These are phyloP conservation scores for Chrysocyon brachyurus DNA, from an alignment of 2,797 vertebrate species.

Conservation along the genomic window DNA sequence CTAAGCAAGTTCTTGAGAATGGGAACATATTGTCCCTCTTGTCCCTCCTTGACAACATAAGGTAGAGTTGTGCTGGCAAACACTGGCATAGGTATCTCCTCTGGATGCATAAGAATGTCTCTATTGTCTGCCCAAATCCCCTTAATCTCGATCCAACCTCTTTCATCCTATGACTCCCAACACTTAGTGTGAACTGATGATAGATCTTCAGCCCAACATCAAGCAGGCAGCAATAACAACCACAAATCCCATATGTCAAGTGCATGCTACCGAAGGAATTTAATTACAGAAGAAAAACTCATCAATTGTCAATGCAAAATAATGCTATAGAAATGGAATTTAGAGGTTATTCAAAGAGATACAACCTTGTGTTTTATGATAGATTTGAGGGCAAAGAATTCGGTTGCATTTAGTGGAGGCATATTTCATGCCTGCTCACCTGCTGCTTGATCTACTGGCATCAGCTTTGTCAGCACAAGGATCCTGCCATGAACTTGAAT, in stretches of 20 bases:
- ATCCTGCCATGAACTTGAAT: background rate
- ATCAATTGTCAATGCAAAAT: background rate
- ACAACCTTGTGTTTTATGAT: background rate
- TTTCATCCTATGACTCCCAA: background rate
- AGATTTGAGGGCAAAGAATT: background rate
- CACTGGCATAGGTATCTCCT: background rate
- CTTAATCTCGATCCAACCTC: background rate
- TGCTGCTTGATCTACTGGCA: rapidly evolving
- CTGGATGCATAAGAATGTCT: background rate
- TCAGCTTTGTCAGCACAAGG: background rate
- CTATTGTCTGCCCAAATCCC: background rate
- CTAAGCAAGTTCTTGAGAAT: background rate
- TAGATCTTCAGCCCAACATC: background rate
- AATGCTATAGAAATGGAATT: background rate
- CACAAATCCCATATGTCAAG: background rate
- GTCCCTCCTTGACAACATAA: background rate
- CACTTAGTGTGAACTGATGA: background rate
- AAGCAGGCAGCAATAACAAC: background rate
- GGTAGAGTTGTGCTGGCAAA: background rate
- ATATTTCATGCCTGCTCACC: background rate
- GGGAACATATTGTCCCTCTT: background rate
- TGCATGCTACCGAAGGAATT: background rate
- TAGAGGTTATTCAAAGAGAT: background rate
- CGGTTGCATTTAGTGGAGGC: background rate
- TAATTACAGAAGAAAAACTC: background rate